These are phyloP conservation scores for Lampris megalopsis DNA, from an alignment of 2,113 vertebrate species.

Conservation along the genomic window DNA sequence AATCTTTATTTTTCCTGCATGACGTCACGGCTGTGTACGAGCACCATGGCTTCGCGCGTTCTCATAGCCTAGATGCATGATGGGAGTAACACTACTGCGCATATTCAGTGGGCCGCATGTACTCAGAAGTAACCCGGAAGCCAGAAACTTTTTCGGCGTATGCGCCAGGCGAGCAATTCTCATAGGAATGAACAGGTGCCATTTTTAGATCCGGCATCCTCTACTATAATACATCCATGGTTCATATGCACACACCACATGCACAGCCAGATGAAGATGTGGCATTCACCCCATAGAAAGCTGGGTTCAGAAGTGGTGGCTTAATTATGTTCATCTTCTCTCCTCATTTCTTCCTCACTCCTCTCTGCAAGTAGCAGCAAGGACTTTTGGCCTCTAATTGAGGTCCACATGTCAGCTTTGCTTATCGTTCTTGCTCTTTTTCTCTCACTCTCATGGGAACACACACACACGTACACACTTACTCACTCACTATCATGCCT, in stretches of 20 bases:
- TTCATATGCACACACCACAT: not conserved
- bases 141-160: no score
- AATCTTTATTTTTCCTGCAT: no score
- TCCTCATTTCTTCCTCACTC: slow-evolving; percentile 21
- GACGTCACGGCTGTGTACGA: no score
- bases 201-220: no score
- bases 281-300: not conserved
- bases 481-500: slow-evolving; percentile 22
- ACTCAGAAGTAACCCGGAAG: no score
- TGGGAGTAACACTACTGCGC: no score
- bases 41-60: not conserved
- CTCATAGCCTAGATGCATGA: not conserved
- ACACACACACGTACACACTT: slow-evolving; percentile 34
- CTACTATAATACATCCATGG: not conserved
- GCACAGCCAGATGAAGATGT: slow-evolving; percentile 14
- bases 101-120: no score
- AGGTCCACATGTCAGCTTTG: slow-evolving; percentile 67
- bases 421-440: slow-evolving; percentile 37
- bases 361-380: slow-evolving; percentile 27
- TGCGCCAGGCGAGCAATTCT: no score
- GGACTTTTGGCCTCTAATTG: slow-evolving; percentile 65
- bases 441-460: slow-evolving; percentile 9
- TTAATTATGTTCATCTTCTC: slow-evolving; percentile 55
- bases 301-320: slow-evolving; percentile 11
- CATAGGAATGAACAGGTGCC: no score